These are phyloP conservation scores for Myiotriccus ornatus DNA, from an alignment of 2,797 vertebrate species.

Conservation along the genomic window DNA sequence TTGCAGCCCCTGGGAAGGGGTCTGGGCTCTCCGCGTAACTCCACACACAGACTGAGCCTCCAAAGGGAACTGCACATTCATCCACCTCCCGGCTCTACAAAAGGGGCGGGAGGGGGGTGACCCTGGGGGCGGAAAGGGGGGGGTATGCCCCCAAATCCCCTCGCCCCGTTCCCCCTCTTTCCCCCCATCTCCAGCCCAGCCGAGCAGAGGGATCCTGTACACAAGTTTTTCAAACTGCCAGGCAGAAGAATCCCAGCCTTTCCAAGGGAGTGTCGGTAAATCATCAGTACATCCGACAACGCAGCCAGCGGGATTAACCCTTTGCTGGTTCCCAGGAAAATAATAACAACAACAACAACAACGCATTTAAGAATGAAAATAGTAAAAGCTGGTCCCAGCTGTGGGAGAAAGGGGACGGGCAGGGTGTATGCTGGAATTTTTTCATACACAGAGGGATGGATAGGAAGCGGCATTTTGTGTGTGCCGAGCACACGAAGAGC, in stretches of 20 bases:
- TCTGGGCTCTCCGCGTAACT: neutral
- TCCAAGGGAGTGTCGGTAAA: conserved; percentile 70
- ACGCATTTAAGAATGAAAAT: neutral
- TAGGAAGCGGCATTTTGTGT: neutral
- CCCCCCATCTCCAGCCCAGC: neutral
- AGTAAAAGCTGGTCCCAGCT: neutral
- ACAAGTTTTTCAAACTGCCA: conserved; percentile 50
- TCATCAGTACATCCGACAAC: conserved; percentile 54
- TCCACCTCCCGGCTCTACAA: neutral
- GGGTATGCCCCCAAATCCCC: neutral
- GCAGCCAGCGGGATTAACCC: conserved; percentile 57
- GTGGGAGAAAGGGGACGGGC: neutral
- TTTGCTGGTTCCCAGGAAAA: neutral
- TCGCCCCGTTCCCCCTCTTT: neutral
- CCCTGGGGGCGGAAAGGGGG: neutral
- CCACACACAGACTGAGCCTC: neutral
- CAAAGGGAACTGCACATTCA: neutral
- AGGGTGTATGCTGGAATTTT: neutral
- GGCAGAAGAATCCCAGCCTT: conserved; percentile 54
- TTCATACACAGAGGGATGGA: accelerated
- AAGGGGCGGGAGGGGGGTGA: neutral
- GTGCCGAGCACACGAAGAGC: neutral
- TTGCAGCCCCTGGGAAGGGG: neutral
- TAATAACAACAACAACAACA: neutral
- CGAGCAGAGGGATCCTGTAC: conserved; percentile 17